Evolutionary conservation across 2,797 vertebrate genomes (phyloP).

Genomic region (Sternarchorhynchus goeldii): DNA sequence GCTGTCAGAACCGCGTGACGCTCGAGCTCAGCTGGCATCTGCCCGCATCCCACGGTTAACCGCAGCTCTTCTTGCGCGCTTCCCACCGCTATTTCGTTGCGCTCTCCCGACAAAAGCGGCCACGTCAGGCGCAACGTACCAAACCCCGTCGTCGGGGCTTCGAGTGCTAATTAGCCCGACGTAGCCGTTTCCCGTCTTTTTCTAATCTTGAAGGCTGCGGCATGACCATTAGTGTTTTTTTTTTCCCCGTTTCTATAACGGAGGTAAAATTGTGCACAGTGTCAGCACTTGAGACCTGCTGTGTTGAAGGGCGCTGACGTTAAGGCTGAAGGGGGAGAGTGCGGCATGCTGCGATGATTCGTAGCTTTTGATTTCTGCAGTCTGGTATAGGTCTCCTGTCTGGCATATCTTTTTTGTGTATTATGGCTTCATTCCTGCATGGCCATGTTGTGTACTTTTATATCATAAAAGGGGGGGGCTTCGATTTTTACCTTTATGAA

Average conservation of each 20-base stretch:
- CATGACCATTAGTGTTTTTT: constrained; percentile 24
- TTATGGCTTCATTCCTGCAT: no score
- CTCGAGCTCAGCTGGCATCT: constrained; percentile 33
- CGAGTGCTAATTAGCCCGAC: constrained; percentile 32
- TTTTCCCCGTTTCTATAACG: neutral
- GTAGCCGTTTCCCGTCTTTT: constrained; percentile 20
- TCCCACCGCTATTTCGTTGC: constrained; percentile 40
- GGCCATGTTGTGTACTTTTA: no score
- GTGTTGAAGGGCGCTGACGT: constrained; percentile 13
- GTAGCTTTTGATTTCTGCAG: neutral
- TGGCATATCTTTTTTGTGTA: neutral
- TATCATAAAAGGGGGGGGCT: no score
- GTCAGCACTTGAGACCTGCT: constrained; percentile 2
- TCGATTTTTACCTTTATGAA: no score
- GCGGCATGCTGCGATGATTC: neutral
- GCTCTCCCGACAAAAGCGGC: constrained; percentile 17
- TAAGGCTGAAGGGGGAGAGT: neutral
- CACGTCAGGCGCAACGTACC: constrained; percentile 49
- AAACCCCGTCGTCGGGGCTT: constrained; percentile 43
- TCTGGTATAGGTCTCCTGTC: no score
- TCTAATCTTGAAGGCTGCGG: constrained; percentile 20
- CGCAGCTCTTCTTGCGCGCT: constrained; percentile 31
- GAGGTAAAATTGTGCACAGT: constrained; percentile 15
- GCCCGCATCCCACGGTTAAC: constrained; percentile 41
- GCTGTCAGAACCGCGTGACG: constrained; percentile 15